Evolutionary conservation across 2,113 vertebrate species (phyloP), one percentile per base, ranked within the genome.

Genomic region (Laticauda laticaudata): DNA sequence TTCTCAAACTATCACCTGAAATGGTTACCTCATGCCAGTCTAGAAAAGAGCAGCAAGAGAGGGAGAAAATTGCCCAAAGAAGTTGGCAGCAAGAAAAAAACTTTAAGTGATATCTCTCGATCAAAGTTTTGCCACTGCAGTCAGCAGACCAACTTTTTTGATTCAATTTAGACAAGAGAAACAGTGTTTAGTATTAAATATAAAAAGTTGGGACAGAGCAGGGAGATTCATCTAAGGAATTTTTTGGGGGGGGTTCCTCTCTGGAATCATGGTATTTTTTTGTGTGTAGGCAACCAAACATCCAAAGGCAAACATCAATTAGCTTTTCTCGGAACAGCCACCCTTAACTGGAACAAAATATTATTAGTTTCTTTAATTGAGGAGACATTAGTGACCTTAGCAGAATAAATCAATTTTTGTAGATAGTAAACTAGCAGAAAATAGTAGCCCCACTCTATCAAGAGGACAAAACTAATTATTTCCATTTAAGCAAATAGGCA

Each of bases 401-500:
- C 55, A 89, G 24, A 93, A 89, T 56, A 51, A 86, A 96, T 89
- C 9, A 61, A 55, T 94, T 39, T 91, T 75, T 89, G 48, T 57
- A 45, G 3, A 90, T 11, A 85, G 15, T 86, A 1, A 93, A 21
- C 24, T 93, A 91, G 64, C 12, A 91, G 56, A 91, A 95, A 94
- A 89, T 34, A 93, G 7, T 55, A 91, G 0, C 24, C 29, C 89
- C 34, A 0, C 94, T 94, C 39, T 24, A 92, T 15, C 5, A 92
- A 12, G 5, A 92, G 92, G 0, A 2, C 69, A 92, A 93, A 95
- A 81, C 3, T 90, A 64, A 91, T 95, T 94, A 92, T 91, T 94
- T 0, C 0, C 87, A 51, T 92, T 59, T 20, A 94, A 90, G 23
- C 59, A 54, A 69, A 39, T 92, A 26, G 20, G 43, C 94, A 69